Evolutionary conservation across 2,113 vertebrate genomes (phyloP).

Genomic region (Willisornis vidua): DNA sequence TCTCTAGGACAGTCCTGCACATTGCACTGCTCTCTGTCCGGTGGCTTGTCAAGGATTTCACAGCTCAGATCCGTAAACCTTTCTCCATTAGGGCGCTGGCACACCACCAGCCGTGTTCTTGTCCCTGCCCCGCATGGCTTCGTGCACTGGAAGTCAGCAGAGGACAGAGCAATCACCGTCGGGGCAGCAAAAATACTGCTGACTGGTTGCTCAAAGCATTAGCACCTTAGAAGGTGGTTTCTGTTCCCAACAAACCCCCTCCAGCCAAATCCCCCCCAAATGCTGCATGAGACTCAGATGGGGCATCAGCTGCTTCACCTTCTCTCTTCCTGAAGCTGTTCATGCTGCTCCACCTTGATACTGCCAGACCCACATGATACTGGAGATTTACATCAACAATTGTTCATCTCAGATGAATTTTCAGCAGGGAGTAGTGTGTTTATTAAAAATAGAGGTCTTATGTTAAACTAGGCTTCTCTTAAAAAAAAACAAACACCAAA

Average conservation of each 20-base stretch:
- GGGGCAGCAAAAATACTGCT: neutral
- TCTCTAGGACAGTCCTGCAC: constrained; percentile 87
- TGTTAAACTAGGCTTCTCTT: neutral
- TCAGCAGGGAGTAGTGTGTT: neutral
- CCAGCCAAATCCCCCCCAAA: neutral
- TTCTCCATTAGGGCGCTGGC: constrained; percentile 91
- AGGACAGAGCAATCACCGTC: neutral
- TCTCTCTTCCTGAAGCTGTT: neutral
- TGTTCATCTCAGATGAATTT: neutral
- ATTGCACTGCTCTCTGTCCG: constrained; percentile 96
- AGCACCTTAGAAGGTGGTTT: neutral
- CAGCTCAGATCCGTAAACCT: constrained; percentile 95
- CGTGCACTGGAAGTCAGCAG: constrained; percentile 81
- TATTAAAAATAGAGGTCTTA: neutral
- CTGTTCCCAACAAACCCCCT: neutral
- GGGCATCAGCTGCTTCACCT: neutral
- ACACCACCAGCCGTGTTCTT: constrained; percentile 91
- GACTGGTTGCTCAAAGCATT: rapidly evolving
- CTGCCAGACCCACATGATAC: rapidly evolving
- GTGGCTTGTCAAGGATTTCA: constrained; percentile 95
- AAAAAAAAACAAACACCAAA: neutral
- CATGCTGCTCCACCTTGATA: neutral
- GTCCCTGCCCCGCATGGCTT: constrained; percentile 91
- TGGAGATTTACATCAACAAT: neutral
- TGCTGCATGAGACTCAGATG: rapidly evolving